These are phyloP conservation scores for Pandion haliaetus DNA, from an alignment of 2,113 vertebrate genomes.

Conservation along the genomic window DNA sequence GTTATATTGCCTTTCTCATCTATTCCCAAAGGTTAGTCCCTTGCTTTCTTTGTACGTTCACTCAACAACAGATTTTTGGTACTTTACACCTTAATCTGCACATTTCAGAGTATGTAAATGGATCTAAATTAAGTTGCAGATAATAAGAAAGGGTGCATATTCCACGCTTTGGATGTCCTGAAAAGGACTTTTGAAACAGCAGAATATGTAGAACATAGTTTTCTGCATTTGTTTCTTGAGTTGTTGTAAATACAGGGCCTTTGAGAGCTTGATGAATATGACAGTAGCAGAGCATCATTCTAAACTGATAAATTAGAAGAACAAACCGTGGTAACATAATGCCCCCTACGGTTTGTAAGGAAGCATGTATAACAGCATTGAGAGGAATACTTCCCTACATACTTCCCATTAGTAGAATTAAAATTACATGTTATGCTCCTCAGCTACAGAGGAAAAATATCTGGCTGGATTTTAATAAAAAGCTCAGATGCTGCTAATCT, in stretches of 20 bases:
- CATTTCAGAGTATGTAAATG: not conserved
- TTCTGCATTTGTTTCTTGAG: not conserved
- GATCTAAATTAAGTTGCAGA: not conserved
- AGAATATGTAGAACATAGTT: not conserved
- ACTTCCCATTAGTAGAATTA: not conserved
- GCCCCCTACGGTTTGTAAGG: conserved; percentile 52
- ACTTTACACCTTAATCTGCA: not conserved
- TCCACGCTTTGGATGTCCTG: not conserved
- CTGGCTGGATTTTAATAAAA: not conserved
- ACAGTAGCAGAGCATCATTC: not conserved
- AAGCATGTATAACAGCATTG: not conserved
- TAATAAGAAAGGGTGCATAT: not conserved
- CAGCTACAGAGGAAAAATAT: not conserved
- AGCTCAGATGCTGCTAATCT: not conserved
- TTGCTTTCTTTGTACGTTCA: not conserved
- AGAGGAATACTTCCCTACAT: not conserved
- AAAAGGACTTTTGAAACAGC: not conserved
- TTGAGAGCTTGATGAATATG: not conserved
- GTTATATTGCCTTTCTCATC: not conserved
- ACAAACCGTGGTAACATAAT: conserved; percentile 34
- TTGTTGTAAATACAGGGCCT: not conserved
- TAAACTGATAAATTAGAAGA: not conserved
- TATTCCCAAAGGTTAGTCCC: not conserved
- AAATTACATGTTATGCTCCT: not conserved
- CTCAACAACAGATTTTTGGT: not conserved